Conservation (phyloP, 2,888 invertebrate species). For the Ligdia adustata region DNA sequence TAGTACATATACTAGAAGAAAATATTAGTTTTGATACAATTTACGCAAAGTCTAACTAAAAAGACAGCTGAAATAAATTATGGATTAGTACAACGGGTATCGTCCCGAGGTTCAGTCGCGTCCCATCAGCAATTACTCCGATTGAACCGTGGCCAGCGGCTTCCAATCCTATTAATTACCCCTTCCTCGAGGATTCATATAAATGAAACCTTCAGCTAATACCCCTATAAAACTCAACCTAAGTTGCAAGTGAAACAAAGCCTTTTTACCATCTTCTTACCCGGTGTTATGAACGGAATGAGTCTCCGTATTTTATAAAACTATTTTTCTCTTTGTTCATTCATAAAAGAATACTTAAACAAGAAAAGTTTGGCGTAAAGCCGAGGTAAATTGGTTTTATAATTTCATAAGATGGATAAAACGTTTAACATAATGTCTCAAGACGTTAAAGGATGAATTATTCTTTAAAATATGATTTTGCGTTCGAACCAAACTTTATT, state of each 20-base stretch:
- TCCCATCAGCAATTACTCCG: slow-evolving; percentile 63
- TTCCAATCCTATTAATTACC: slow-evolving; percentile 69
- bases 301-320: slow-evolving; percentile 32
- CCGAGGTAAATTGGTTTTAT: slow-evolving; percentile 36
- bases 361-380: slow-evolving; percentile 36
- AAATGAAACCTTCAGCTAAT: slow-evolving; percentile 44
- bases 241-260: slow-evolving; percentile 28
- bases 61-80: slow-evolving; percentile 13
- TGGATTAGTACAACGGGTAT: slow-evolving; percentile 16
- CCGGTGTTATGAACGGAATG: slow-evolving; percentile 32
- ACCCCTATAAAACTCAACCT: slow-evolving; percentile 25
- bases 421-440: slow-evolving; percentile 23
- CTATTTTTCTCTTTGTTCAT: slow-evolving; percentile 35
- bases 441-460: slow-evolving; percentile 10
- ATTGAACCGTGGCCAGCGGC: slow-evolving; percentile 57
- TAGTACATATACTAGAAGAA: no score
- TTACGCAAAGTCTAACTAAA: no score
- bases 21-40: no score
- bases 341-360: slow-evolving; percentile 37
- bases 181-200: slow-evolving; percentile 53
- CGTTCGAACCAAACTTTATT: not conserved
- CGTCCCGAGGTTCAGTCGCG: slow-evolving; percentile 13
- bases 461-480: slow-evolving; percentile 5
- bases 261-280: slow-evolving; percentile 13
- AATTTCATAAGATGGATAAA: slow-evolving; percentile 31